phyloP scores from a whole-genome alignment of 1,140 invertebrate genomes.

The Drosophila varians region DNA sequence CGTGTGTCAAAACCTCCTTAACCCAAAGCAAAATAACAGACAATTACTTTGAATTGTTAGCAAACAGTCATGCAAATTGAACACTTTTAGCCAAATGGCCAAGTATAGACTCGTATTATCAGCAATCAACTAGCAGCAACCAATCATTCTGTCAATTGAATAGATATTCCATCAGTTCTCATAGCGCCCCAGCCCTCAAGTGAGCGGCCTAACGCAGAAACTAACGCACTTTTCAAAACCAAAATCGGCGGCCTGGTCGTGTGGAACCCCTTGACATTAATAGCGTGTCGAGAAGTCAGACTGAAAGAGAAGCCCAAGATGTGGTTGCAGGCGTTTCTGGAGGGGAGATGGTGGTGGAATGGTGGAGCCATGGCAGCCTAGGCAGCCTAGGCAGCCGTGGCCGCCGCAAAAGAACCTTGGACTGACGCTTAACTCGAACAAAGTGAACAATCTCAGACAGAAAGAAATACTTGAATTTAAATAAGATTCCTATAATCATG shows the following conservation, averaged over 20 bases:
- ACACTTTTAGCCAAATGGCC: background rate
- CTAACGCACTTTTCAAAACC: conserved; percentile 76
- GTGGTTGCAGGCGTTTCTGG: conserved; percentile 19
- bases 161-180: background rate
- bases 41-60: conserved; percentile 7
- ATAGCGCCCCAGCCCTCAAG: conserved; percentile 45
- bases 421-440: conserved; percentile 61
- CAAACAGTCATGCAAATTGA: conserved; percentile 27
- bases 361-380: conserved; percentile 8
- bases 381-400: conserved; percentile 46
- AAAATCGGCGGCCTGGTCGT: conserved; percentile 48
- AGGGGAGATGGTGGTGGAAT: background rate
- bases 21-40: conserved; percentile 1
- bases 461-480: background rate
- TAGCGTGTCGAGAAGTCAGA: conserved; percentile 59
- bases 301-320: conserved; percentile 27
- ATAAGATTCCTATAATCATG: background rate
- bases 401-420: conserved; percentile 73
- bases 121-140: conserved; percentile 24
- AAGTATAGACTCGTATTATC: conserved; percentile 17
- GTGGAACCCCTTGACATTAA: conserved; percentile 81
- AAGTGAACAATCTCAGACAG: conserved; percentile 67
- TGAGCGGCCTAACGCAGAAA: conserved; percentile 71
- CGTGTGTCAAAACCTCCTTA: background rate
- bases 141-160: conserved; percentile 34